Evolutionary conservation across 2,888 invertebrate genomes (phyloP).

Genomic region (Sicus ferrugineus): DNA sequence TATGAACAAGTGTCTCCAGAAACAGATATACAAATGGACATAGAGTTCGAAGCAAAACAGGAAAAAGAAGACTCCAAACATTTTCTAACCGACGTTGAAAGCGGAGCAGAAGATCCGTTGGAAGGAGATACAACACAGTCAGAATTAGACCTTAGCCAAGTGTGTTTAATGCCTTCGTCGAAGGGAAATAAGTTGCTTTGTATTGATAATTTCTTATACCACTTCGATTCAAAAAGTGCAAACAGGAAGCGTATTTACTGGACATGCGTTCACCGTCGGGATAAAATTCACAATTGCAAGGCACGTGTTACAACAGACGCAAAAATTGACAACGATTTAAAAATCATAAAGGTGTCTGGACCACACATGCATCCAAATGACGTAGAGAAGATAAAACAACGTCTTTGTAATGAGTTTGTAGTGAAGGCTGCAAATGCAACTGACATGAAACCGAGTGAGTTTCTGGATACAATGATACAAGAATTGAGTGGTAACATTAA

Average conservation of each 20-base stretch:
- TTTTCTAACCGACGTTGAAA: neutral
- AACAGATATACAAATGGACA: neutral
- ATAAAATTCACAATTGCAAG: slow-evolving; percentile 52
- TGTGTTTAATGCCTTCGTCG: slow-evolving; percentile 54
- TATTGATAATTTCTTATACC: slow-evolving; percentile 52
- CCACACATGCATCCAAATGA: slow-evolving; percentile 50
- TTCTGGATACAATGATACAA: slow-evolving; percentile 11
- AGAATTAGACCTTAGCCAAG: slow-evolving; percentile 46
- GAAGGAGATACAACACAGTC: slow-evolving; percentile 22
- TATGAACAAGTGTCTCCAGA: neutral
- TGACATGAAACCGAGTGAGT: slow-evolving; percentile 26
- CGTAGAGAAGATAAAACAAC: slow-evolving; percentile 41
- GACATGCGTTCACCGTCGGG: slow-evolving; percentile 52
- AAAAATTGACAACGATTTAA: slow-evolving; percentile 43
- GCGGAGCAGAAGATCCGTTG: slow-evolving; percentile 37
- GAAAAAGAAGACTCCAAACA: neutral
- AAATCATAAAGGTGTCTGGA: slow-evolving; percentile 52
- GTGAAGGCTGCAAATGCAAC: slow-evolving; percentile 21
- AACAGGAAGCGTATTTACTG: slow-evolving; percentile 53
- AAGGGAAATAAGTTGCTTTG: slow-evolving; percentile 56
- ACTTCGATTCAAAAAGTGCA: slow-evolving; percentile 54
- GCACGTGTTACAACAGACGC: slow-evolving; percentile 52
- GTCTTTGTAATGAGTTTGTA: slow-evolving; percentile 45
- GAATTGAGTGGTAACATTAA: slow-evolving; percentile 28
- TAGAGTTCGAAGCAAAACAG: neutral